phyloP scores from a whole-genome alignment of 2,888 invertebrate genomes.

The Azorinus chamasolen region DNA sequence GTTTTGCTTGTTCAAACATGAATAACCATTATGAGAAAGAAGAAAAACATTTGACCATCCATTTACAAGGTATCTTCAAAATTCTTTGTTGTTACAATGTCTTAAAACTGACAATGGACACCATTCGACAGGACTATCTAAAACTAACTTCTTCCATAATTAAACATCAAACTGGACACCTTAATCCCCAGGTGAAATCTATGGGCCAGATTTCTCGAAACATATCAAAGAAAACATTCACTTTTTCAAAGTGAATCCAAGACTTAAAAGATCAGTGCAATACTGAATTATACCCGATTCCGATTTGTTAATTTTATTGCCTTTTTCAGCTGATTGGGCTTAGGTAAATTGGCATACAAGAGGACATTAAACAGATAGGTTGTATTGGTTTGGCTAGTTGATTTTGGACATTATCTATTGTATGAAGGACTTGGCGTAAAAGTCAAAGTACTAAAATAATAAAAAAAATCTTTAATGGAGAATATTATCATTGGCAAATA shows the following conservation, averaged over 20 bases:
- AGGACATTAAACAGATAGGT: too few species aligned
- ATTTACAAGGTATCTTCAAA: conserved; percentile 13
- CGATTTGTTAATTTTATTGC: too few species aligned
- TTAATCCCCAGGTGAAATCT: too few species aligned
- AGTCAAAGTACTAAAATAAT: conserved; percentile 19
- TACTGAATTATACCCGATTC: too few species aligned
- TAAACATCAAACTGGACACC: too few species aligned
- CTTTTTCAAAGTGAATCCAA: too few species aligned
- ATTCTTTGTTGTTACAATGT: conserved; percentile 28
- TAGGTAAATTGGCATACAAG: too few species aligned
- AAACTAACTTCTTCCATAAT: too few species aligned
- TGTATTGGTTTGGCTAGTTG: too few species aligned
- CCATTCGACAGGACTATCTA: not conserved
- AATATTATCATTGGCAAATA: conserved; percentile 40
- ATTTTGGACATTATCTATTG: too few species aligned
- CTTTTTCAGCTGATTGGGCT: too few species aligned
- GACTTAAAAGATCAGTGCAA: conserved; percentile 9
- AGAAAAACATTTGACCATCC: conserved; percentile 28
- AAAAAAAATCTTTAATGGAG: conserved; percentile 38
- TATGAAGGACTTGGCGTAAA: too few species aligned
- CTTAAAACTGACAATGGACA: conserved; percentile 18
- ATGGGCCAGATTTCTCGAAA: not conserved
- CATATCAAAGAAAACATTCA: conserved; percentile 2
- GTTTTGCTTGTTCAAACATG: not conserved
- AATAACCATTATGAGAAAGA: not conserved